Evolutionary conservation across 2,113 vertebrate species (phyloP).

Genomic region (Nasalis larvatus): DNA sequence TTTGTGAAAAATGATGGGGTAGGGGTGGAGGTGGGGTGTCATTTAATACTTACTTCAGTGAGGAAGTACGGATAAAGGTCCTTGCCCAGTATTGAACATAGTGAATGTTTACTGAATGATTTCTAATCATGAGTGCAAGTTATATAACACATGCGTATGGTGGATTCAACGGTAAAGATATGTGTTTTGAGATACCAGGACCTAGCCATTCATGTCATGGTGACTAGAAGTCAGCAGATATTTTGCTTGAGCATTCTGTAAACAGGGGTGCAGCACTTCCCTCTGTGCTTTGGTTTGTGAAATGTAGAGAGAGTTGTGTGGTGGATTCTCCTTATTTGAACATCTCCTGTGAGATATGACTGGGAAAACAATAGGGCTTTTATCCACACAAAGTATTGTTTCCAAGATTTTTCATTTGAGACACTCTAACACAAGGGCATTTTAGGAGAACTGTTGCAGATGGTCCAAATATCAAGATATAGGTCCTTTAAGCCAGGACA

Average conservation of each 20-base stretch:
- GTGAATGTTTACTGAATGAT: not conserved
- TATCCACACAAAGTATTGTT: not conserved
- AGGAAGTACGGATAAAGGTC: not conserved
- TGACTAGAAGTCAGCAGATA: not conserved
- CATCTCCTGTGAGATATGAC: not conserved
- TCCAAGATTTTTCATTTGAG: not conserved
- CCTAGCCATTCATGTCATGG: not conserved
- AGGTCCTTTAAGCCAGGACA: not conserved
- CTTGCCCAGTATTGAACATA: not conserved
- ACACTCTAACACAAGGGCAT: not conserved
- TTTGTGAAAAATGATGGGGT: not conserved
- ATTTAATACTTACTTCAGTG: not conserved
- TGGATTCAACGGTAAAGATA: not conserved
- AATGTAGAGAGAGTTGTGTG: not conserved
- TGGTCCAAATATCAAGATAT: not conserved
- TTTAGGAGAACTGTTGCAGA: not conserved
- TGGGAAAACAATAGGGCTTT: not conserved
- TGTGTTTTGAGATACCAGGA: too few relatives aligned
- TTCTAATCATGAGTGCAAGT: not conserved
- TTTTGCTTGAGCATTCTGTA: not conserved
- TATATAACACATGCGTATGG: fast-evolving
- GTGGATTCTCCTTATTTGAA: not conserved
- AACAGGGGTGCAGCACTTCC: not conserved
- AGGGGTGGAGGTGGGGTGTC: not conserved
- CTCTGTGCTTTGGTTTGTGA: not conserved